Evolutionary conservation across 2,888 invertebrate species (phyloP).

Genomic region (Caenorhabditis sp.): DNA sequence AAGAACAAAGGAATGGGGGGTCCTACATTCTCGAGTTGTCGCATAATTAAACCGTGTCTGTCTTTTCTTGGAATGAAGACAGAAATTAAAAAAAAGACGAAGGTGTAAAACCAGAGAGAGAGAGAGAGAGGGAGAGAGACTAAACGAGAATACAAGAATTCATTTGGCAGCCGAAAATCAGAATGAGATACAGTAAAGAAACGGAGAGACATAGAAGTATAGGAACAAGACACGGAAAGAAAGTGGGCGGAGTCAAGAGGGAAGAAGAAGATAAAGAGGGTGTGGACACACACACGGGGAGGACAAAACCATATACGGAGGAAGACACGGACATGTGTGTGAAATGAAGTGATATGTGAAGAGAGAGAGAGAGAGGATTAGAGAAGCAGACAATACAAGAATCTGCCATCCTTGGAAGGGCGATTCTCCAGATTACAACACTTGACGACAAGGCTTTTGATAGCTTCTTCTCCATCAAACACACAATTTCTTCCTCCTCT

Average conservation of each 20-base stretch:
- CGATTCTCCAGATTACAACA: conserved; percentile 55
- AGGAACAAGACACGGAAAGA: conserved; percentile 2
- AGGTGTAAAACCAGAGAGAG: conserved; percentile 27
- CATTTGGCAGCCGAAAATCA: conserved; percentile 11
- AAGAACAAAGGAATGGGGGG: background rate
- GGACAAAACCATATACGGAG: conserved; percentile 19
- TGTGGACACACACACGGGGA: conserved; percentile 45
- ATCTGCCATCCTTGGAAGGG: conserved; percentile 47
- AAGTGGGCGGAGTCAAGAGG: conserved; percentile 49
- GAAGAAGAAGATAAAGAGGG: conserved; percentile 38
- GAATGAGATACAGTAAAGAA: background rate
- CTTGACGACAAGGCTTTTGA: conserved; percentile 33
- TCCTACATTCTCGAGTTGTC: conserved; percentile 11
- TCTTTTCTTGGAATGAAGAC: background rate
- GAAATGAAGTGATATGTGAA: conserved; percentile 24
- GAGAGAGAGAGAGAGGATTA: conserved; percentile 16
- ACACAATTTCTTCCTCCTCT: conserved; percentile 4
- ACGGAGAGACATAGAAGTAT: background rate
- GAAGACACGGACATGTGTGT: conserved; percentile 17
- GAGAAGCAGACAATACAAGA: conserved; percentile 21
- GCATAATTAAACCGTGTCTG: conserved; percentile 16
- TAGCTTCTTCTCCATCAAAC: conserved; percentile 34
- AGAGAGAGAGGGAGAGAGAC: conserved; percentile 2
- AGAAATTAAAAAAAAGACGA: background rate
- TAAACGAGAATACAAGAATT: conserved; percentile 60